Base-by-base conservation (phyloP, 1,140 invertebrate genomes). In the Megalonaias nervosa region DNA sequence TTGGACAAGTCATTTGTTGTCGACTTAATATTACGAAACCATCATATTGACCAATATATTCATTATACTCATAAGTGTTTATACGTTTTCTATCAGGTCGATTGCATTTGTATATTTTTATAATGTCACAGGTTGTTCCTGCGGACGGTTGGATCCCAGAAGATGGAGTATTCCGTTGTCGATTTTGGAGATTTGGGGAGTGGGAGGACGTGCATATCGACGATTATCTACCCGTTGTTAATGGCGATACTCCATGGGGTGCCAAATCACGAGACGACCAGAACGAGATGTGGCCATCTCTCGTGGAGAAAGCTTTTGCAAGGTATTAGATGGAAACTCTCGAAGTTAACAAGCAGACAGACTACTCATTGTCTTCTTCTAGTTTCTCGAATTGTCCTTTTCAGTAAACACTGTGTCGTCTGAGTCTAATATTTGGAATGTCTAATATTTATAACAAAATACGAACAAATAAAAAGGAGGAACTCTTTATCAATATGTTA, bases 291-390 rank as follows among this genome's bases (percentile, higher is more conserved):
- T 92, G 92, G 92, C 88, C 91, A 12, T 92, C 95, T 4, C 88
- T 96, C 9, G 87, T 96, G 26, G 95, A 96, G 89, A 96, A 96
- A 90, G 95, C 95, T 19, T 95, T 95, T 89, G 95, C 95, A 67
- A 95, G 95, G 94, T 95, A 91, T 92, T 91, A 91, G 5, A 13
- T 76, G 16, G 26, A 31, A 31, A 4, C 26, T 1, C 26, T 31
- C 26, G 26, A 31, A 2, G 26, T 31, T 3, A 31, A 31, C 26
- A 31, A 31, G 26, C 26, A 31, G 26, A 31, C 2, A 31, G 26
- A 31, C 26, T 31, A 31, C 26, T 2, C 26, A 31, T 31, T 31
- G 26, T 31, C 26, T 3, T 31, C 26, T 2, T 31, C 26, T 26
- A 26, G 26, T 31, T 31, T 31, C 26, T n/a, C 26, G 26, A 31